Conservation (phyloP, 2,888 invertebrate genomes). For the Chloroclysta siterata region DNA sequence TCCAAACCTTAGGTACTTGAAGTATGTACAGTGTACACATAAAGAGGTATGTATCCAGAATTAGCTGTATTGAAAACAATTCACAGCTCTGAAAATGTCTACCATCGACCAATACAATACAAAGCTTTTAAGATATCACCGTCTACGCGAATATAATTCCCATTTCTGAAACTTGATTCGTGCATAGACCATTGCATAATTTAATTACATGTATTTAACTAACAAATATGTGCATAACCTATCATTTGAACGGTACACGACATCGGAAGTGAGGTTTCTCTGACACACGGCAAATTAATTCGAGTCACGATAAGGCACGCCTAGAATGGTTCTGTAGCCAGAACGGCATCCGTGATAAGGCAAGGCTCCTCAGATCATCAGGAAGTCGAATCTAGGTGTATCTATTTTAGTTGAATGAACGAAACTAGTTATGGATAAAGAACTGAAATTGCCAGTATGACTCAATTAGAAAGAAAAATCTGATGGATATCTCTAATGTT, state of each 20-base stretch:
- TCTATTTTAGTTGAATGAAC: no score
- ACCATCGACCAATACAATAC: no score
- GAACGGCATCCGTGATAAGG: constrained; percentile 68
- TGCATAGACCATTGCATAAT: no score
- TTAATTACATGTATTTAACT: background rate
- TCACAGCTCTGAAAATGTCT: no score
- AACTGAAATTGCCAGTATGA: background rate
- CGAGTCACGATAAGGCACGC: constrained; percentile 77
- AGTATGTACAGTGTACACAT: no score
- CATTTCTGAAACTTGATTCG: background rate
- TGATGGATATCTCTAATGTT: background rate
- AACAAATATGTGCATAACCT: constrained; percentile 28
- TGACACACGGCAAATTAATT: constrained; percentile 77
- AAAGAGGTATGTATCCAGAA: no score
- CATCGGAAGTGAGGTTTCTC: constrained; percentile 71
- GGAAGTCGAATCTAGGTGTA: constrained; percentile 48
- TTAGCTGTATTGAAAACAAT: no score
- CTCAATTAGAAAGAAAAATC: no score
- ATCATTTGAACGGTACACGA: constrained; percentile 59
- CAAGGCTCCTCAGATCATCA: constrained; percentile 68
- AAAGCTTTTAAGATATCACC: no score
- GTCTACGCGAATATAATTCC: background rate
- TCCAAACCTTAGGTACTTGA: no score
- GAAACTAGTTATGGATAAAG: background rate
- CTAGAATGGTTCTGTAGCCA: constrained; percentile 73